A percentile compares a stretch with the other conserved stretches of the same genome.
phyloP scores from a whole-genome alignment of 2,113 vertebrate species.

The Eptesicus fuscus region DNA sequence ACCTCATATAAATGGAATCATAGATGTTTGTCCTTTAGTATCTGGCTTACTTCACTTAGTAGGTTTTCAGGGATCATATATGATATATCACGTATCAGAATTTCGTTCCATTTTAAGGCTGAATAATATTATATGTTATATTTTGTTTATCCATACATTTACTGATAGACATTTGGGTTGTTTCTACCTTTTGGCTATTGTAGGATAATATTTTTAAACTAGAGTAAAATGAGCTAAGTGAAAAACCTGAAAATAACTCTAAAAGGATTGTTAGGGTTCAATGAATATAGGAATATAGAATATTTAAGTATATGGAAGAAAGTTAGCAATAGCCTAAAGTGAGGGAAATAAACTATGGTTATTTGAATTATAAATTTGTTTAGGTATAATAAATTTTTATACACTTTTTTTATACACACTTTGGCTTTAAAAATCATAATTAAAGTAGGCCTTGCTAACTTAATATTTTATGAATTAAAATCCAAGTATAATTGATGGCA shows the following conservation, averaged over 20 bases:
- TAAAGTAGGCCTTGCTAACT: background rate
- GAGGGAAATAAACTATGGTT: background rate
- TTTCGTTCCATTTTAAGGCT: background rate
- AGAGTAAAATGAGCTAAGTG: background rate
- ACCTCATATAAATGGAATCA: background rate
- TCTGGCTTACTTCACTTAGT: background rate
- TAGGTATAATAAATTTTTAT: background rate
- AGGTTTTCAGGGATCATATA: background rate
- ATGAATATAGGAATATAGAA: background rate
- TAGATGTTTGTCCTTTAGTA: background rate
- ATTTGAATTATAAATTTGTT: conserved; percentile 28
- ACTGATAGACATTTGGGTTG: background rate
- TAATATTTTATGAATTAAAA: conserved; percentile 40
- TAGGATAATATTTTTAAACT: conserved; percentile 14
- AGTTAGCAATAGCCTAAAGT: background rate
- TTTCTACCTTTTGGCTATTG: background rate
- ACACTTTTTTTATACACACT: background rate
- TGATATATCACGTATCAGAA: background rate
- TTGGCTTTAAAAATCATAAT: conserved; percentile 40
- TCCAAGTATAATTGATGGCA: background rate
- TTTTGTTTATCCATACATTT: background rate
- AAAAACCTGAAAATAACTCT: conserved; percentile 6
- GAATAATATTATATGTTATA: background rate
- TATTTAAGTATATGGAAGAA: background rate
- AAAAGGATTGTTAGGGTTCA: background rate